Evolutionary conservation across 2,888 invertebrate species (phyloP), one percentile per base, ranked within the genome.

Genomic region (Synanthedon tipuliformis): DNA sequence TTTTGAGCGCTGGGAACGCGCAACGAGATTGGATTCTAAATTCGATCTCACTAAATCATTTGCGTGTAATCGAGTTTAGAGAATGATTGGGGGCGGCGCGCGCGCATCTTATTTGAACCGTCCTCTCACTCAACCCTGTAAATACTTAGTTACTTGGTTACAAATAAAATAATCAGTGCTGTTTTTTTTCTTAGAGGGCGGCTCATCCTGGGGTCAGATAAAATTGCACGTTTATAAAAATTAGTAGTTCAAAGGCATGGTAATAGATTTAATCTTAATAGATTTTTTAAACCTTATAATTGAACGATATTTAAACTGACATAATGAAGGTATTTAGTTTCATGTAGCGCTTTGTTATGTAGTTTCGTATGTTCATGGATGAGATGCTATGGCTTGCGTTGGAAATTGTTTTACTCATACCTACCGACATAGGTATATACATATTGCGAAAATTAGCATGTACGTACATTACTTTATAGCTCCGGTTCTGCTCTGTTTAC

Each of bases 11-110:
- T 53, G 53, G 40, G 51, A 51, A 51, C 51, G 49, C 34, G 77
- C 79, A 80, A 78, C 78, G 73, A 73, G 74, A 73, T 69, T 69
- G 71, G 76, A 66, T 80, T 78, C 73, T 71, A 78, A 81, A 86
- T 83, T 81, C 83, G 78, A 83, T 86, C 74, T 77, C 78, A 65
- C 80, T 87, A 86, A 87, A 87, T 87, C 82, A 86, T 86, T 79
- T 81, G 65, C 73, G 73, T 69, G 78, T 86, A 86, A 86, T 85
- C 82, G 81, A 83, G 81, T 85, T 83, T 83, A 78, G 80, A 80
- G 77, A 75, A 71, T 78, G 73, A 78, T 78, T 72, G 82, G 81
- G 85, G 86, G 84, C 81, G 83, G 77, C 61, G 72, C 77, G 59
- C 71, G 73, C 73, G 76, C 77, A 73, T 75, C 77, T 79, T 74